Evolutionary conservation across 37 sponge, comb jelly and placozoan genomes (phyloP).

Genomic region (Beroe forskalii): DNA sequence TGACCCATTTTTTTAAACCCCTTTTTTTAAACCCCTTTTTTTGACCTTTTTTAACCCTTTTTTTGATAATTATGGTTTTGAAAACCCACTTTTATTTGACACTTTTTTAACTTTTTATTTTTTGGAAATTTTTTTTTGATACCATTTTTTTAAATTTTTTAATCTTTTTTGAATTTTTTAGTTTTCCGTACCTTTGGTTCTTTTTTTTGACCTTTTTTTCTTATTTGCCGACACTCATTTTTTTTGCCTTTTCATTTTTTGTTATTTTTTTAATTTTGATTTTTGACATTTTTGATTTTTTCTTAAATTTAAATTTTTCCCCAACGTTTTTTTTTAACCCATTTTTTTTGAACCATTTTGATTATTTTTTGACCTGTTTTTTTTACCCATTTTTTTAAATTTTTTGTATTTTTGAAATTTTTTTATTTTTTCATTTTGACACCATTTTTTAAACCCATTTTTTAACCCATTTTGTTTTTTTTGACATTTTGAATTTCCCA

Average conservation of each 20-base stretch:
- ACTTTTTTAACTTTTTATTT: background rate
- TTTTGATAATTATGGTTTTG: background rate
- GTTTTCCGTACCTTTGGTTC: background rate
- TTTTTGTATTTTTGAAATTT: background rate
- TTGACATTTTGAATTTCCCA: background rate
- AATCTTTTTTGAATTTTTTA: background rate
- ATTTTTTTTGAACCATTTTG: background rate
- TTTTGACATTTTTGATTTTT: background rate
- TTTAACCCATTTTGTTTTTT: background rate
- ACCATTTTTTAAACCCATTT: background rate
- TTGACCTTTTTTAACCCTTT: background rate
- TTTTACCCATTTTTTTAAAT: background rate
- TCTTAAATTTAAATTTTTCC: background rate
- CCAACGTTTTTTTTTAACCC: background rate
- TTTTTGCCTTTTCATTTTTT: background rate
- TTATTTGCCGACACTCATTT: background rate
- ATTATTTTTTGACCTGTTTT: background rate
- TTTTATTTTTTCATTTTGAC: constrained; percentile 7
- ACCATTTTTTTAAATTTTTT: background rate
- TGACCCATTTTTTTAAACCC: background rate
- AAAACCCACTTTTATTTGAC: background rate
- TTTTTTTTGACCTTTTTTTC: background rate
- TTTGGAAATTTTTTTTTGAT: background rate
- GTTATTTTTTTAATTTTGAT: background rate
- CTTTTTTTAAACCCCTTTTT: background rate